Evolutionary conservation across 2,113 vertebrate genomes (phyloP), one percentile per base, ranked within the genome.

Genomic region (Sorex araneus): DNA sequence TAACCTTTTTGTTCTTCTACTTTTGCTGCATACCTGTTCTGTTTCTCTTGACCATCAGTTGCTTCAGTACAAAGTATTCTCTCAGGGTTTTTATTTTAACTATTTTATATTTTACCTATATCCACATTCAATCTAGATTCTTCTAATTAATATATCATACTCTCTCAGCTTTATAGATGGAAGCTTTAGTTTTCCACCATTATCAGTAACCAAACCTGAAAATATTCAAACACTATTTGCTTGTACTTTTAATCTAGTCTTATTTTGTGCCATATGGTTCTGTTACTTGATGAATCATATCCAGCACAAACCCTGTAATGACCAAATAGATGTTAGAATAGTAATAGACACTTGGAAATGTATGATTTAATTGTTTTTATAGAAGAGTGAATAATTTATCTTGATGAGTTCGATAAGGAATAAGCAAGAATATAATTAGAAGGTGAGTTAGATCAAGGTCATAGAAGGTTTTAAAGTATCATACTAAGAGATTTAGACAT

Each of bases 211-310:
- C 19, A 50, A 32, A 1, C 2, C 13, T 75, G 12, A 64, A 70
- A 54, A 54, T 28, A 84, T 32, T 15, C 30, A 57, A 45, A 16
- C 18, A 21, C 77, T 16, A 45, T 43, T 90, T 84, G 40, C 28
- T 91, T 54, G 0, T 79, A 71, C 8, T 83, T 84, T 19, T 30
- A 57, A 80, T 84, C 77, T 82, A 75, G 47, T 60, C n/a, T 90
- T 45, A 66, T 85, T 92, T 69, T 82, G 28, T 54, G 27, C 12
- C 4, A 36, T 6, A 64, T 71, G 45, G 21, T 77, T 60, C 76
- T 64, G 43, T 16, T 30, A 57, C 23, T 77, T 34, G 77, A 69
- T 84, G 79, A 84, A 67, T 67, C 32, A 78, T 34, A 28, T 88
- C 32, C 40, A 70, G 25, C 8, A 36, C 4, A 57, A 73, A 30